Evolutionary conservation across 2,888 invertebrate genomes (phyloP).

Genomic region (Leptopilina myrica): DNA sequence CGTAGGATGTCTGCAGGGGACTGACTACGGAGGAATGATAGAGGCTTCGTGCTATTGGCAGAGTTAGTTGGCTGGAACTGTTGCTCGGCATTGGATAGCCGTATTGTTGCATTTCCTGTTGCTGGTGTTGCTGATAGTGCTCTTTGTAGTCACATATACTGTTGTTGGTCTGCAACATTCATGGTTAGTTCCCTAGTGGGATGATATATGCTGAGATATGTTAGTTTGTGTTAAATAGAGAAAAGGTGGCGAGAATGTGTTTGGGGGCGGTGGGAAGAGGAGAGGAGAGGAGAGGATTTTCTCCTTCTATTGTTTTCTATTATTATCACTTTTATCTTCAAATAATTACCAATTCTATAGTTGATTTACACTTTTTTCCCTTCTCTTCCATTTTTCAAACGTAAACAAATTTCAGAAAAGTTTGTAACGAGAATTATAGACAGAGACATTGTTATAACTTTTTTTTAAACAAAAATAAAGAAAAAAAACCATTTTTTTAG

Average conservation of each 20-base stretch:
- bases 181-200: slow-evolving; percentile 66
- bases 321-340: too few species aligned
- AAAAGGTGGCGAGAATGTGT: slow-evolving; percentile 7
- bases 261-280: too few species aligned
- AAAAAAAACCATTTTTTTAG: too few species aligned
- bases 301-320: background rate
- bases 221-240: slow-evolving; percentile 33
- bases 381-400: too few species aligned
- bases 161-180: slow-evolving; percentile 75
- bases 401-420: too few species aligned
- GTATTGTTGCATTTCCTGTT: slow-evolving; percentile 76
- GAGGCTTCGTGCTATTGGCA: slow-evolving; percentile 73
- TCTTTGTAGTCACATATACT: slow-evolving; percentile 76
- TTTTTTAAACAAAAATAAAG: too few species aligned
- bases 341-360: too few species aligned
- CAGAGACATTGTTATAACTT: too few species aligned
- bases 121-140: slow-evolving; percentile 71
- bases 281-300: background rate
- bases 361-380: too few species aligned
- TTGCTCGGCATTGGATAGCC: slow-evolving; percentile 75
- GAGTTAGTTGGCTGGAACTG: slow-evolving; percentile 74
- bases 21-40: slow-evolving; percentile 72
- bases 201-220: slow-evolving; percentile 5
- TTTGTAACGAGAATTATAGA: too few species aligned
- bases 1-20: slow-evolving; percentile 71